These are phyloP conservation scores for Tragelaphus buxtoni DNA, from an alignment of 2,113 vertebrate species.

Conservation along the genomic window DNA sequence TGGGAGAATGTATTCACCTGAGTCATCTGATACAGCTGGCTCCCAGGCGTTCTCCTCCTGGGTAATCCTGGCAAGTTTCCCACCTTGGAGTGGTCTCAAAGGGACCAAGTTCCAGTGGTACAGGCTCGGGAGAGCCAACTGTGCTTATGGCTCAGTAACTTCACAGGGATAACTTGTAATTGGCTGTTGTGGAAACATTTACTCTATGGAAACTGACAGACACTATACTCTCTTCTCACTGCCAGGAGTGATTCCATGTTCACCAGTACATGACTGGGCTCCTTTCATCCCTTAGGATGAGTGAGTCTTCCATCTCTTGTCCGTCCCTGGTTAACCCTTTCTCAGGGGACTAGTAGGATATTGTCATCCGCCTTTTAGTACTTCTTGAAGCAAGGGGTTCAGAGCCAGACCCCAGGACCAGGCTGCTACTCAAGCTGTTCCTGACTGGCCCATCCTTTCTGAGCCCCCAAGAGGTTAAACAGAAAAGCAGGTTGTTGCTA, in stretches of 20 bases:
- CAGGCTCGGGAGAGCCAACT: neutral
- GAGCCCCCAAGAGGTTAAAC: neutral
- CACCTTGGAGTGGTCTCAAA: neutral
- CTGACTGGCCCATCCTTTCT: neutral
- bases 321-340: neutral
- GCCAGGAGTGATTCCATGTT: neutral
- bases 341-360: neutral
- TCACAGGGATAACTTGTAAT: neutral
- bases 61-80: neutral
- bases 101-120: too few species aligned
- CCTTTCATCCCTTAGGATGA: neutral
- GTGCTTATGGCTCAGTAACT: neutral
- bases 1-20: neutral
- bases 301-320: neutral
- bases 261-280: neutral
- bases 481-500: conserved; percentile 51
- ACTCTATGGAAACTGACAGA: neutral
- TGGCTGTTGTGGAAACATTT: neutral
- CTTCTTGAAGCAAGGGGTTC: neutral
- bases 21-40: neutral
- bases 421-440: neutral
- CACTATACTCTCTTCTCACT: too few species aligned
- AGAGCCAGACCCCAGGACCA: neutral
- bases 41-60: neutral
- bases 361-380: neutral